A percentile compares a stretch with the other conserved stretches of the same genome.
These are phyloP conservation scores for Pristionchus arcanus DNA, from an alignment of 2,888 invertebrate genomes.

Conservation along the genomic window DNA sequence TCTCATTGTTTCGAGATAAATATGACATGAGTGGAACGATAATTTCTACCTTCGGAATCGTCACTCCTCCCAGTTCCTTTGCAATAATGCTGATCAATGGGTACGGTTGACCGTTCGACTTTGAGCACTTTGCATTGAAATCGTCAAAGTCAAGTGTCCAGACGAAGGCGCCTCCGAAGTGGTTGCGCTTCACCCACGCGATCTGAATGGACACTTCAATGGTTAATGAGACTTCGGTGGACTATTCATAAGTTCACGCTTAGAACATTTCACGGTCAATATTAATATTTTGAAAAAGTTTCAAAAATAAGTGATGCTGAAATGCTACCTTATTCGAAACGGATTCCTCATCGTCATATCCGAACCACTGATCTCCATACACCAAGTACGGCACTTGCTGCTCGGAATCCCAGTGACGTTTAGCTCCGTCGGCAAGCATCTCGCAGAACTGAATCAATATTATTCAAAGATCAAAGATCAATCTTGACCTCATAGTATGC, in stretches of 20 bases:
- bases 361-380: constrained; percentile 91
- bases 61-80: constrained; percentile 72
- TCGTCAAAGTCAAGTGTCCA: constrained; percentile 79
- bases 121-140: constrained; percentile 77
- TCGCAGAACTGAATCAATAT: constrained; percentile 86
- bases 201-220: constrained; percentile 61
- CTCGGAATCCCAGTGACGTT: constrained; percentile 87
- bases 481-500: constrained; percentile 88
- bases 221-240: not conserved
- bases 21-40: not conserved
- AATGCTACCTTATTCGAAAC: constrained; percentile 89
- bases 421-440: constrained; percentile 87
- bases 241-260: too few relatives aligned
- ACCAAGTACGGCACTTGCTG: constrained; percentile 87
- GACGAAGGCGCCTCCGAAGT: constrained; percentile 78
- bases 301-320: too few relatives aligned
- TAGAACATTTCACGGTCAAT: too few relatives aligned
- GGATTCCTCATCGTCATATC: constrained; percentile 92
- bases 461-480: not conserved
- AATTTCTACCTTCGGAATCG: constrained; percentile 61
- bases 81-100: constrained; percentile 77
- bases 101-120: constrained; percentile 71
- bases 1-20: not conserved
- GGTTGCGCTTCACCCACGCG: constrained; percentile 73
- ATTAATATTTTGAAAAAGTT: too few relatives aligned